A percentile compares a stretch with the other conserved stretches of the same genome.
Evolutionary conservation across 2,888 invertebrate genomes (phyloP).

Genomic region (Torymus tubicola): DNA sequence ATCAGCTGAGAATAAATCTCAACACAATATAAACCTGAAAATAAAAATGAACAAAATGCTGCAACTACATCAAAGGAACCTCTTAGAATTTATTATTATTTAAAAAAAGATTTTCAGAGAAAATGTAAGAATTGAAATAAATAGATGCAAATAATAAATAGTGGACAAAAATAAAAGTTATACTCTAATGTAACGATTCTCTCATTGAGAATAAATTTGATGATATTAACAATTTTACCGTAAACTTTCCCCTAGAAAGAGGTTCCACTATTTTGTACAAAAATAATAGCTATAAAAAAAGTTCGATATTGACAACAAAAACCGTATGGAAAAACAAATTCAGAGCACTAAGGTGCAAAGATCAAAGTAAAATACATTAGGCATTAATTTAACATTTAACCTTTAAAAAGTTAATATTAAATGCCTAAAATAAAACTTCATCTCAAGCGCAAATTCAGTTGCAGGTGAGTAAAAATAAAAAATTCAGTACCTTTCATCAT

Average conservation of each 20-base stretch:
- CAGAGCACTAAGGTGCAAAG: constrained; percentile 22
- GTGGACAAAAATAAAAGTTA: no score
- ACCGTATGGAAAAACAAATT: constrained; percentile 38
- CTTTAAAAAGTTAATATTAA: constrained; percentile 40
- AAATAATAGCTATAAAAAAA: constrained; percentile 29
- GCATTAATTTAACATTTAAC: constrained; percentile 46
- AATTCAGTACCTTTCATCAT: constrained; percentile 55
- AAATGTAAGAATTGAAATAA: no score
- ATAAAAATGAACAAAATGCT: constrained; percentile 24
- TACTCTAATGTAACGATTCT: no score
- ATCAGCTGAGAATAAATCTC: constrained; percentile 48
- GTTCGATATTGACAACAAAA: constrained; percentile 36
- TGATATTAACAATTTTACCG: no score
- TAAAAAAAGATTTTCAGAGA: background rate
- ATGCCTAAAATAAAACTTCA: constrained; percentile 50
- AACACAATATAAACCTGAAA: constrained; percentile 33
- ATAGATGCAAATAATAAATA: no score
- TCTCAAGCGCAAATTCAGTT: constrained; percentile 53
- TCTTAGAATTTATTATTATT: background rate
- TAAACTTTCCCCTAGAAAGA: constrained; percentile 19
- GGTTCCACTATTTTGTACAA: constrained; percentile 31
- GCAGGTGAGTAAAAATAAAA: constrained; percentile 58
- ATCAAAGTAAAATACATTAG: constrained; percentile 33
- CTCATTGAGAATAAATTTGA: no score
- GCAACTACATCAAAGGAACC: constrained; percentile 18